phyloP scores from a whole-genome alignment of 2,888 invertebrate genomes.

The Calliphora vomitoria region DNA sequence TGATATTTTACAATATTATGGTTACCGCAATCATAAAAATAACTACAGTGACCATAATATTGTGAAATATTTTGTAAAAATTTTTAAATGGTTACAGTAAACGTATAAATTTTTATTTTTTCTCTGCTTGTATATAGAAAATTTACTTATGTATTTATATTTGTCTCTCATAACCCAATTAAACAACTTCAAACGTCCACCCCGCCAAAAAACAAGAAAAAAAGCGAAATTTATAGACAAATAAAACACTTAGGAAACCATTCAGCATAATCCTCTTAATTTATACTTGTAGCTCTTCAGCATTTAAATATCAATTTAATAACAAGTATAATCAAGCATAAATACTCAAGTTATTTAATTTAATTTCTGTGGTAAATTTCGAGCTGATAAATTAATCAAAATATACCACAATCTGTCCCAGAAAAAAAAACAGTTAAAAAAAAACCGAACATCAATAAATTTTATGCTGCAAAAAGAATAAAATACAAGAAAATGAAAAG shows the following conservation, averaged over 20 bases:
- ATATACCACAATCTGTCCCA: constrained; percentile 13
- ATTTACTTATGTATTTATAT: too few relatives aligned
- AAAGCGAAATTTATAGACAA: background rate
- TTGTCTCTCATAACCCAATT: too few relatives aligned
- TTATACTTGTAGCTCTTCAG: constrained; percentile 43
- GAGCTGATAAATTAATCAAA: constrained; percentile 64
- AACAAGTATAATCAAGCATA: constrained; percentile 47
- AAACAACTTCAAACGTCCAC: background rate
- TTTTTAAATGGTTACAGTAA: too few relatives aligned
- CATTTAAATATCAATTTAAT: constrained; percentile 61
- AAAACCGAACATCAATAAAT: constrained; percentile 54
- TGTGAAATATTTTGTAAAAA: too few relatives aligned
- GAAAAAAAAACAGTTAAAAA: background rate
- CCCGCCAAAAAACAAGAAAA: background rate
- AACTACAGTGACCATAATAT: too few relatives aligned
- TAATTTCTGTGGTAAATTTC: constrained; percentile 65
- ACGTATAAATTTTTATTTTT: too few relatives aligned
- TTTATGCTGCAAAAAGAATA: constrained; percentile 9
- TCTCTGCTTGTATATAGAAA: too few relatives aligned
- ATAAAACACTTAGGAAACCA: background rate
- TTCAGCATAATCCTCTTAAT: constrained; percentile 37
- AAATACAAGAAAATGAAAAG: constrained; percentile 20
- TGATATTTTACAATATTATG: too few relatives aligned
- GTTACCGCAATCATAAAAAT: too few relatives aligned
- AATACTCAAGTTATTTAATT: constrained; percentile 62